These are phyloP conservation scores for Telmatherina bonti DNA, from an alignment of 2,797 vertebrate genomes.

Conservation along the genomic window DNA sequence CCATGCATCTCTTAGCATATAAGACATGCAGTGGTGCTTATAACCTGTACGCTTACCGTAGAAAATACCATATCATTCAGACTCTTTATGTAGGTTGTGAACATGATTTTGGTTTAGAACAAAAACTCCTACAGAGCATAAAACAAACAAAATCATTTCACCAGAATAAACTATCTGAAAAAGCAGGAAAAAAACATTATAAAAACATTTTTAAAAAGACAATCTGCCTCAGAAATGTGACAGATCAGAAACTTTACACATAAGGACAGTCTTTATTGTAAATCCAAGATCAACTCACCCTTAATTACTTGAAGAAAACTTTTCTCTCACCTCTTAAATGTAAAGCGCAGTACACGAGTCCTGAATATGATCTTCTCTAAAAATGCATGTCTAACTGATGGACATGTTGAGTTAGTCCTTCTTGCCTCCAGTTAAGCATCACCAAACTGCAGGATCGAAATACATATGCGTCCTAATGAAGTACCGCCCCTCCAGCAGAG, in stretches of 20 bases:
- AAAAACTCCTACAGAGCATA: conserved; percentile 82
- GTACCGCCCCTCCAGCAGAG: conserved; percentile 50
- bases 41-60: conserved; percentile 78
- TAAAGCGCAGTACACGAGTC: conserved; percentile 1
- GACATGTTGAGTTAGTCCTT: conserved; percentile 27
- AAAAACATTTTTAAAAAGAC: neutral
- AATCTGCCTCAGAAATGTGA: conserved; percentile 45
- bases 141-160: conserved; percentile 75
- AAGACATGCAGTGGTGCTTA: conserved; percentile 74
- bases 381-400: conserved; percentile 22
- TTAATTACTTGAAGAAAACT: conserved; percentile 60
- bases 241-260: conserved; percentile 32
- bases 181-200: conserved; percentile 28
- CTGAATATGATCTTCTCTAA: neutral
- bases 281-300: conserved; percentile 70
- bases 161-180: conserved; percentile 48
- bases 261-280: conserved; percentile 1
- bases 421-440: conserved; percentile 43
- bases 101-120: conserved; percentile 82
- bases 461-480: conserved; percentile 35
- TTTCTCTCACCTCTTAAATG: conserved; percentile 28
- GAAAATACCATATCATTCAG: conserved; percentile 85
- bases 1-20: conserved; percentile 76
- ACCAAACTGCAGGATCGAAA: conserved; percentile 24
- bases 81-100: conserved; percentile 83